Evolutionary conservation across 2,888 invertebrate genomes (phyloP), one percentile per base, ranked within the genome.

Genomic region (Caenorhabditis parvicauda): DNA sequence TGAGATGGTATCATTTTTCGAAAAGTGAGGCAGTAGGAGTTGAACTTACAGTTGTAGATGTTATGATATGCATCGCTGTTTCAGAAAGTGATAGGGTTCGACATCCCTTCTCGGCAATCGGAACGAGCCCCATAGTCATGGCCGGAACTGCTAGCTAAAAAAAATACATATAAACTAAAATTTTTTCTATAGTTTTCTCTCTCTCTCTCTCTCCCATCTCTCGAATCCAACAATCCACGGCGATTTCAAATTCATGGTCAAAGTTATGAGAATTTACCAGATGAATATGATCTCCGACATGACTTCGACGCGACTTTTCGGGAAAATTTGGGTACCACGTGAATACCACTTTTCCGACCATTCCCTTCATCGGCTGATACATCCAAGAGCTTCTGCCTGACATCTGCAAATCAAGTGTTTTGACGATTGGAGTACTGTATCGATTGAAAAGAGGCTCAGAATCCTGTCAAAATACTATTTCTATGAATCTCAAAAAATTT

Each of bases 251-350:
- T 17, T 27, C 3, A 4, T 6, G n/a, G 14, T 49, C 7, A 5
- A 5, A 21, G 3, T 7, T 42, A 43, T 1, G 27, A 35, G 44
- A 17, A n/a, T 37, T 28, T 43, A 72, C 67, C 64, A 72, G 38
- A 56, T 70, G 65, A 41, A 72, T 72, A 17, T 59, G 90, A 76
- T 91, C 88, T 84, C 93, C 93, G 17, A 92, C 89, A 82, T 93
- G 92, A 3, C 93, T 93, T 19, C 94, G 87, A 55, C 89, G 88
- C 72, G 88, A 88, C 0, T 89, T 88, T 81, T 93, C 92, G 50
- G 89, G 87, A 84, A 95, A 93, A 83, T 89, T 90, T 0, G 94
- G 95, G 35, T 88, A 87, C 94, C 95, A 95, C 70, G 89, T 64
- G 48, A 59, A 66, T 14, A 59, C 63, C n/a, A 67, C 63, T 35